Base-by-base conservation (phyloP, 2,797 vertebrate species). In the Pseudochaenichthys georgianus region DNA sequence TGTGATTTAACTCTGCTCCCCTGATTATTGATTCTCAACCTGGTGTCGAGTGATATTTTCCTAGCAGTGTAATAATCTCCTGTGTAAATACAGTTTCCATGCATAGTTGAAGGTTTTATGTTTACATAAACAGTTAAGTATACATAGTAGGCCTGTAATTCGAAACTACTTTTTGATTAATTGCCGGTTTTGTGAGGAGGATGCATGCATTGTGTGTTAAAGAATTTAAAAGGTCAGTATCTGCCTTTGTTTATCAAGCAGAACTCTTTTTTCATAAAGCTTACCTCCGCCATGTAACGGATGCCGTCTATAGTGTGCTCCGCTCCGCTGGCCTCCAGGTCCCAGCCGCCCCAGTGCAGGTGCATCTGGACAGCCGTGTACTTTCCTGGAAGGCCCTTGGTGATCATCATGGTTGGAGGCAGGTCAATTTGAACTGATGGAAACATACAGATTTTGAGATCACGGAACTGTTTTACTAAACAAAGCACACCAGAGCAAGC, bases 231-330 rank as follows among this genome's bases (percentile, higher is more conserved):
- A 28, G 28, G 28, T 4, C 28, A 28, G 28, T 28, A 28, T 28
- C 28, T 13, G 13, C 15, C 5, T n/a, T 50, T 28, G 3, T 16
- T 64, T 15, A 10, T 31, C 2, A 9, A 28, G 43, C 1, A 5
- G 19, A 48, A 52, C 16, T 3, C 16, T 13, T 1, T 41, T 31
- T 4, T 64, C 28, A 46, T 47, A 3, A 13, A 64, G 46, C 68
- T 60, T 51, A 99, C 98, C 96, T 99, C 98, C 0, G 96, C 95
- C 2, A 95, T 92, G 69, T 95, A 96, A 43, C 97, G 94, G 83
- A 94, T 93, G 16, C 98, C 97, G 0, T 99, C 96, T 0, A 98
- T 0, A 9, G 97, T 98, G 91, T 99, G 98, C 80, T 99, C 97
- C 0, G 97, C 96, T 72, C 97, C 98, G 0, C 97, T 98, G 77